phyloP scores from a whole-genome alignment of 2,113 vertebrate genomes.

The Ictalurus furcatus region DNA sequence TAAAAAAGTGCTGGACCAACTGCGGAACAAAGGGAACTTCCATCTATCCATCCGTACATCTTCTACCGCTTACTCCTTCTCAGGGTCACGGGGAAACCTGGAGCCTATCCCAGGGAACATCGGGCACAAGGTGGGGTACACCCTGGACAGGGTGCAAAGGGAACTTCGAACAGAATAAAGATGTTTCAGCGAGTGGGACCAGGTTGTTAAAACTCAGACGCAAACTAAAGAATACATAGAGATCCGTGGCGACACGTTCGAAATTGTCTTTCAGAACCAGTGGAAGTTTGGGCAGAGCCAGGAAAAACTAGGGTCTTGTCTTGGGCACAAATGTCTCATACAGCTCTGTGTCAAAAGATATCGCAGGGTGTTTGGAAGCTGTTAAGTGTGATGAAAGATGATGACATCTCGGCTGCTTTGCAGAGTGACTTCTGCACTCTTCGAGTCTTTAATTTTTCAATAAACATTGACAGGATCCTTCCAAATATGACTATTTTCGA shows the following conservation, averaged over 20 bases:
- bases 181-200: neutral
- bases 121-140: too few species aligned
- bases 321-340: too few species aligned
- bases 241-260: neutral
- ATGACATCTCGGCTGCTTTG: constrained; percentile 43
- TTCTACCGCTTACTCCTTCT: too few species aligned
- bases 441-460: constrained; percentile 42
- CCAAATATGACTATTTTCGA: constrained; percentile 42
- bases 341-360: too few species aligned
- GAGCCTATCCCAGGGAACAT: too few species aligned
- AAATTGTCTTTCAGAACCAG: too few species aligned
- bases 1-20: neutral
- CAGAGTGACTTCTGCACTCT: constrained; percentile 46
- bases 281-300: too few species aligned
- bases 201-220: neutral
- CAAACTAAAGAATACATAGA: too few species aligned
- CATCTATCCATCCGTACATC: too few species aligned
- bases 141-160: neutral
- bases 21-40: neutral
- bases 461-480: constrained; percentile 48
- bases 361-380: constrained; percentile 44
- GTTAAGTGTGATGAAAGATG: constrained; percentile 35
- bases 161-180: neutral
- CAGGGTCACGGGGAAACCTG: too few species aligned
- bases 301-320: too few species aligned